These are phyloP conservation scores for Parnassius mnemosyne DNA, from an alignment of 2,888 invertebrate species.

Conservation along the genomic window DNA sequence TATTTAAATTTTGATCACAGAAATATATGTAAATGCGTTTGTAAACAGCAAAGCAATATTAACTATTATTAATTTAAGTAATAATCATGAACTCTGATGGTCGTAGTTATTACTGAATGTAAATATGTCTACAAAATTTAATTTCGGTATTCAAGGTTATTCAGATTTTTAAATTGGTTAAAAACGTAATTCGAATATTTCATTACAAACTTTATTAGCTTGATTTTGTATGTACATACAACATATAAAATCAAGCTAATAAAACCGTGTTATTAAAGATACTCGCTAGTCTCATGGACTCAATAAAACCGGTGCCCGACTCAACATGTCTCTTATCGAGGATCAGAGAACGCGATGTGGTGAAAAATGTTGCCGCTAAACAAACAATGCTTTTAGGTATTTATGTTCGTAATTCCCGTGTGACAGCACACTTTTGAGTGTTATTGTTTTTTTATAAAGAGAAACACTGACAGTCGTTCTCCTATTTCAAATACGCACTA, in stretches of 20 bases:
- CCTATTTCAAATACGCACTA: constrained; percentile 1
- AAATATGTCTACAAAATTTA: too few relatives aligned
- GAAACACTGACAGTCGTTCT: constrained; percentile 4
- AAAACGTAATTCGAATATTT: too few relatives aligned
- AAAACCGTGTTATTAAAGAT: background rate
- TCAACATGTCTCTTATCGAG: constrained; percentile 42
- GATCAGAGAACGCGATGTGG: constrained; percentile 39
- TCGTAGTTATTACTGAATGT: too few relatives aligned
- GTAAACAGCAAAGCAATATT: too few relatives aligned
- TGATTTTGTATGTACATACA: background rate
- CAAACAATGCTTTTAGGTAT: constrained; percentile 42
- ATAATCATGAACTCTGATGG: too few relatives aligned
- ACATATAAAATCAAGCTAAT: background rate
- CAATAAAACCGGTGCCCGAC: constrained; percentile 37
- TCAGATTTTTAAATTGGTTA: too few relatives aligned
- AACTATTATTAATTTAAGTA: too few relatives aligned
- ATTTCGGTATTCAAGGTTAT: too few relatives aligned
- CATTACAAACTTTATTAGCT: too few relatives aligned
- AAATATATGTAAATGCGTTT: too few relatives aligned
- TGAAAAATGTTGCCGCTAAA: constrained; percentile 42
- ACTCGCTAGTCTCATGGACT: constrained; percentile 29
- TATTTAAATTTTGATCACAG: too few relatives aligned
- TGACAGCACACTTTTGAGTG: constrained; percentile 9
- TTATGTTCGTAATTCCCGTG: constrained; percentile 13
- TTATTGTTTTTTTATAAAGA: constrained; percentile 18